These are phyloP conservation scores for Hystrix brachyura DNA, from an alignment of 2,113 vertebrate species.

Conservation along the genomic window DNA sequence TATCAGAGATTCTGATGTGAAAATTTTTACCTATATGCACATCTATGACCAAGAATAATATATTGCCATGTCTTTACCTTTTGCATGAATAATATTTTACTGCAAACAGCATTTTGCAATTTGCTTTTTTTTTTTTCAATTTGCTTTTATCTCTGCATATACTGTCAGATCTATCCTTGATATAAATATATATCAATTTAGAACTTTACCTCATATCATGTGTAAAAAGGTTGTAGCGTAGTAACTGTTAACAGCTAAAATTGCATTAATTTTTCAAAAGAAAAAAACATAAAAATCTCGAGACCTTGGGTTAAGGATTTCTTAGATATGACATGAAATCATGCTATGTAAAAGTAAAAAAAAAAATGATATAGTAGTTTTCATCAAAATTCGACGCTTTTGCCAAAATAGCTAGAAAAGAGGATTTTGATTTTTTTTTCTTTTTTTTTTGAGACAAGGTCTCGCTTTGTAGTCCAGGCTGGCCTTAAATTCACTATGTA, in stretches of 20 bases:
- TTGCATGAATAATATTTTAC: background rate
- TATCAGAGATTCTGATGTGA: background rate
- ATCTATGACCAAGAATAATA: constrained; percentile 23
- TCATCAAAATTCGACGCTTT: constrained; percentile 21
- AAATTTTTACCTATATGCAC: background rate
- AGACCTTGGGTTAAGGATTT: background rate
- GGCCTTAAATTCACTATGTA: background rate
- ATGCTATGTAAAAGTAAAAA: background rate
- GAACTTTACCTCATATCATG: background rate
- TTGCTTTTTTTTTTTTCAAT: constrained; percentile 40
- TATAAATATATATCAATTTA: constrained; percentile 43
- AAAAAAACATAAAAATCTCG: background rate
- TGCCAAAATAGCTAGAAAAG: background rate
- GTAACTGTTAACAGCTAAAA: constrained; percentile 8
- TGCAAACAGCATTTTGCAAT: constrained; percentile 15
- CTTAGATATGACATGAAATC: constrained; percentile 41
- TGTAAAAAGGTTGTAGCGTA: background rate
- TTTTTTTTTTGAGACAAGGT: background rate
- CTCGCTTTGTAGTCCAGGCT: background rate
- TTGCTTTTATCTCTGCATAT: constrained; percentile 39
- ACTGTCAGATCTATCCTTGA: constrained; percentile 9
- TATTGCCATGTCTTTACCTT: constrained; percentile 26
- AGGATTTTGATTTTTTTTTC: background rate
- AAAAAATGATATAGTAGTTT: background rate
- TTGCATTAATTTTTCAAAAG: constrained; percentile 3